Evolutionary conservation across 2,113 vertebrate genomes (phyloP).

Genomic region (Tyto alba): DNA sequence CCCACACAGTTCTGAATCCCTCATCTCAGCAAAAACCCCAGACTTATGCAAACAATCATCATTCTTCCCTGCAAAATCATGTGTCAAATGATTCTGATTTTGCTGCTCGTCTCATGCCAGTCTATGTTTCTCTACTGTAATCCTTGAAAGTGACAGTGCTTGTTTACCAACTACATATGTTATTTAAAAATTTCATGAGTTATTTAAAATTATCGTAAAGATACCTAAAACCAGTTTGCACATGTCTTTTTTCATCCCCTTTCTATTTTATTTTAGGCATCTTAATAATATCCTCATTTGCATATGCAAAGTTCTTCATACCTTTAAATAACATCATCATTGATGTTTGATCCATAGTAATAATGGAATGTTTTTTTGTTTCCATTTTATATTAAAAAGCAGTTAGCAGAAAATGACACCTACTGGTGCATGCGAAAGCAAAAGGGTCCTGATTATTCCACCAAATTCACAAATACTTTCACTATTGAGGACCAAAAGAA

Average conservation of each 20-base stretch:
- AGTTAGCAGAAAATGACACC: neutral
- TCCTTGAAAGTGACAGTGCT: neutral
- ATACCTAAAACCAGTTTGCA: neutral
- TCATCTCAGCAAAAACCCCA: neutral
- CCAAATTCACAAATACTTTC: neutral
- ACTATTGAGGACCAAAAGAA: neutral
- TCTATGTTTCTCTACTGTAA: neutral
- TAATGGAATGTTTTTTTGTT: neutral
- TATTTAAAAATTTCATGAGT: neutral
- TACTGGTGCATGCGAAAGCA: neutral
- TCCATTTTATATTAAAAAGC: neutral
- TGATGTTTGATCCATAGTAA: conserved; percentile 22
- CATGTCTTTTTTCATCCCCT: neutral
- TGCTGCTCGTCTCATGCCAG: neutral
- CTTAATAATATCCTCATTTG: neutral
- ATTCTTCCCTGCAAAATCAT: conserved; percentile 15
- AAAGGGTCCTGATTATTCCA: neutral
- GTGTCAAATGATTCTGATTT: conserved; percentile 2
- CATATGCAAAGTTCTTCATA: neutral
- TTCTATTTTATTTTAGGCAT: conserved; percentile 19
- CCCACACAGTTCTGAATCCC: neutral
- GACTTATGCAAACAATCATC: neutral
- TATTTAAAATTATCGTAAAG: conserved; percentile 18
- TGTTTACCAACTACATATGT: neutral
- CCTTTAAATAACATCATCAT: neutral